A percentile compares a stretch with the other conserved stretches of the same genome.
Conservation (phyloP, 1,140 invertebrate species). For the Drosophila bocki region DNA sequence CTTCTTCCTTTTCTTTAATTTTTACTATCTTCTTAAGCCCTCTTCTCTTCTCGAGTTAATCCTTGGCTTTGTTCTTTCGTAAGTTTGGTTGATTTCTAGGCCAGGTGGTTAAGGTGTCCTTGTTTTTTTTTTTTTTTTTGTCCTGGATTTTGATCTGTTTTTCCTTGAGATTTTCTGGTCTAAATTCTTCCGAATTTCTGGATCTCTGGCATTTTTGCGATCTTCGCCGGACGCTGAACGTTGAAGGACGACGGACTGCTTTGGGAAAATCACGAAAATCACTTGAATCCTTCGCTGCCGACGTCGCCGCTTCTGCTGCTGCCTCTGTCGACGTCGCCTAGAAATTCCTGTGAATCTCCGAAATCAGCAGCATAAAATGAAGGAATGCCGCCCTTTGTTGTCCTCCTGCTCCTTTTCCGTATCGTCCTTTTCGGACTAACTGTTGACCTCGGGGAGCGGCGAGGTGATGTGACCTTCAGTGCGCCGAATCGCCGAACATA, state of each 20-base stretch:
- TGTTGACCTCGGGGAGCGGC: slow-evolving; percentile 1
- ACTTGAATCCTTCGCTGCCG: slow-evolving; percentile 22
- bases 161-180: not conserved
- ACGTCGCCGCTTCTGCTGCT: not conserved
- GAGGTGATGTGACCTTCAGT: slow-evolving; percentile 16
- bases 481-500: slow-evolving; percentile 27
- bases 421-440: slow-evolving; percentile 44
- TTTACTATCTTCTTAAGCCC: not conserved
- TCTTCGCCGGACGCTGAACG: slow-evolving; percentile 16
- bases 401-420: not conserved
- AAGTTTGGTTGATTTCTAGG: no score
- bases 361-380: slow-evolving; percentile 10
- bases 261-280: slow-evolving; percentile 37
- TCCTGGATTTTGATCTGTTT: not conserved
- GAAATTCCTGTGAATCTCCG: slow-evolving; percentile 20
- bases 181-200: not conserved
- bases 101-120: not conserved
- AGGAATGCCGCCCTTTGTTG: slow-evolving; percentile 9
- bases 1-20: not conserved
- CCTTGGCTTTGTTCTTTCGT: not conserved
- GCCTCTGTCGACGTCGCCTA: slow-evolving; percentile 14
- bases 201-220: slow-evolving; percentile 3
- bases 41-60: not conserved
- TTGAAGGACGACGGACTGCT: slow-evolving; percentile 34
- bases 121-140: not conserved